Conservation (phyloP, 2,797 vertebrate species). For the Sebastes trivittatus region DNA sequence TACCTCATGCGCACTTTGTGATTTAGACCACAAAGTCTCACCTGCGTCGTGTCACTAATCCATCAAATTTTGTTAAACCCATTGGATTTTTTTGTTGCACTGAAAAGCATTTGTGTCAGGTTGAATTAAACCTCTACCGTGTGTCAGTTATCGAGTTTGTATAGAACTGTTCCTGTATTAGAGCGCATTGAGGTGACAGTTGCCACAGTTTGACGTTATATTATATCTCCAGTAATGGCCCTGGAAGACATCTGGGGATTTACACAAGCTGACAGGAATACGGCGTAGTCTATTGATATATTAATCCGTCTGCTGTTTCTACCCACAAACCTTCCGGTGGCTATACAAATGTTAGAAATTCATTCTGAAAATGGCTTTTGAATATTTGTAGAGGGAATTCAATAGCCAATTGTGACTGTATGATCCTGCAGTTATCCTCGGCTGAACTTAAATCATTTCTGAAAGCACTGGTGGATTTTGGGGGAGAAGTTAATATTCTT, state of each 20-base stretch:
- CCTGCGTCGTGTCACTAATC: conserved; percentile 21
- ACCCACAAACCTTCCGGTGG: conserved; percentile 21
- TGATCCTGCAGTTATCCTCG: conserved; percentile 2
- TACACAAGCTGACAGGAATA: conserved; percentile 63
- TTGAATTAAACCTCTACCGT: conserved; percentile 35
- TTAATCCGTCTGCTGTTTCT: conserved; percentile 53
- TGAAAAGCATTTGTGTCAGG: conserved; percentile 42
- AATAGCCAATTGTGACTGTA: conserved; percentile 8
- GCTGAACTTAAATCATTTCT: conserved; percentile 7
- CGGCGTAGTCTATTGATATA: conserved; percentile 48
- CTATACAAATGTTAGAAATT: conserved; percentile 36
- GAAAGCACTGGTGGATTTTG: conserved; percentile 1
- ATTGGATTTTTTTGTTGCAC: neutral
- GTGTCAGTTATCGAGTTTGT: conserved; percentile 35
- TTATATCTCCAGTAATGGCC: conserved; percentile 59
- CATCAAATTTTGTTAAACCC: conserved; percentile 21
- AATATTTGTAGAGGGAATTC: conserved; percentile 22
- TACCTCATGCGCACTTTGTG: neutral
- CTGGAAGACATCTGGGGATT: conserved; percentile 63
- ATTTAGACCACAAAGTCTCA: conserved; percentile 5
- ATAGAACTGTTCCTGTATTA: conserved; percentile 47
- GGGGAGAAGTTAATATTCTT: neutral
- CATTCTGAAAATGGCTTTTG: conserved; percentile 27
- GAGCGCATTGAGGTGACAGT: conserved; percentile 45
- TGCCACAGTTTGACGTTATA: conserved; percentile 45